phyloP scores from a whole-genome alignment of 2,797 vertebrate genomes.

The Sebastes trivittatus region DNA sequence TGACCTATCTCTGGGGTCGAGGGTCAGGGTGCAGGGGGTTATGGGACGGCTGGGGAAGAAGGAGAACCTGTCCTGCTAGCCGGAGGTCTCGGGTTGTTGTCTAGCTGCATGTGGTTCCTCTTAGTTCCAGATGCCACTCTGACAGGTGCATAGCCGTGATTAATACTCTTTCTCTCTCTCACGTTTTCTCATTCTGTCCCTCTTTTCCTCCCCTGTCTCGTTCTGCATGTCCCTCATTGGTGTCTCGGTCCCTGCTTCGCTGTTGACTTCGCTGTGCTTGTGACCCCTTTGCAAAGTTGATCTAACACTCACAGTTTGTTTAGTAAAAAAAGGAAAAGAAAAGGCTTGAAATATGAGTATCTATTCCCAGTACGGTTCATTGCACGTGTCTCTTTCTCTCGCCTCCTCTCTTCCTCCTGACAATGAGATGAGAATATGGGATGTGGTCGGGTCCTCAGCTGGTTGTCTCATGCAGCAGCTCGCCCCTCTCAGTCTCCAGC shows the following conservation, averaged over 20 bases:
- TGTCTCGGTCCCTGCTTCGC: background rate
- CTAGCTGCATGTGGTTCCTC: slow-evolving; percentile 84
- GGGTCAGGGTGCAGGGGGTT: slow-evolving; percentile 65
- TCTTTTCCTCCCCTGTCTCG: slow-evolving; percentile 30
- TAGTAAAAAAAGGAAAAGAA: background rate
- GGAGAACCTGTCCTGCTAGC: slow-evolving; percentile 69
- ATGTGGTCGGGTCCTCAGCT: slow-evolving; percentile 90
- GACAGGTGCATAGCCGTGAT: slow-evolving; percentile 92
- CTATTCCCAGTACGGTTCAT: slow-evolving; percentile 35
- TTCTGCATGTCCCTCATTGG: slow-evolving; percentile 34
- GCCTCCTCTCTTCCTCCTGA: slow-evolving; percentile 41
- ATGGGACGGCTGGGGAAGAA: slow-evolving; percentile 46
- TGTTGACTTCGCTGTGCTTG: background rate
- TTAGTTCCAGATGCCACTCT: slow-evolving; percentile 98
- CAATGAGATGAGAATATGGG: slow-evolving; percentile 63
- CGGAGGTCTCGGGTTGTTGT: slow-evolving; percentile 75
- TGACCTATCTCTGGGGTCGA: slow-evolving; percentile 53
- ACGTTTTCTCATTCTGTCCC: slow-evolving; percentile 39
- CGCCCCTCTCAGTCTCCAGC: slow-evolving; percentile 90
- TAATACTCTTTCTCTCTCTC: slow-evolving; percentile 82
- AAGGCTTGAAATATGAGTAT: background rate
- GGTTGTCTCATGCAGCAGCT: slow-evolving; percentile 85
- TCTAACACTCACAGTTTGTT: slow-evolving; percentile 5
- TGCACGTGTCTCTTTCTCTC: slow-evolving; percentile 37
- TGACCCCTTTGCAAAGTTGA: slow-evolving; percentile 34